phyloP scores from a whole-genome alignment of 2,113 vertebrate genomes.

The Crotalus tigris region DNA sequence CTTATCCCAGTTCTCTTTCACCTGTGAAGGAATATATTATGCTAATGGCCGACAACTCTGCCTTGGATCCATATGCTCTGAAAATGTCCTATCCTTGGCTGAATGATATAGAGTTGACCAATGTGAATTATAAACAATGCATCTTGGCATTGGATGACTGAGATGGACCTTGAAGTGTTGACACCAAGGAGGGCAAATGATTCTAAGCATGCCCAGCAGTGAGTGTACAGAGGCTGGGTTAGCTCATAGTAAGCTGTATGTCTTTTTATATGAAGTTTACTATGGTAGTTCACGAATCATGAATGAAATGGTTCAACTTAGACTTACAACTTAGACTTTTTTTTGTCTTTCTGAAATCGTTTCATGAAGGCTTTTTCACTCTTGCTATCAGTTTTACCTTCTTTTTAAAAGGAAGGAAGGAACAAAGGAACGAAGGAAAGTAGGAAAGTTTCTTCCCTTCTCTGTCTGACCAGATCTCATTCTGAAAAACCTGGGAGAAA shows the following conservation, averaged over 20 bases:
- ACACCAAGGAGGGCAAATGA: neutral
- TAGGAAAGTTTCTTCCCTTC: neutral
- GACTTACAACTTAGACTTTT: neutral
- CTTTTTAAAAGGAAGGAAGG: neutral
- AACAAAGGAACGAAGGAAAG: neutral
- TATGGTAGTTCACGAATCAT: neutral
- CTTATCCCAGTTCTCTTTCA: neutral
- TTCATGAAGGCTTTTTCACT: neutral
- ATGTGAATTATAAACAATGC: neutral
- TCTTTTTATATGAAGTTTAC: neutral
- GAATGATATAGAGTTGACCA: neutral
- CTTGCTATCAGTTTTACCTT: neutral
- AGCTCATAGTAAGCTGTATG: neutral
- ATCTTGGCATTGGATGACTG: neutral
- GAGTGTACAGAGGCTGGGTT: neutral
- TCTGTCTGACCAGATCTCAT: neutral
- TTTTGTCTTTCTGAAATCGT: neutral
- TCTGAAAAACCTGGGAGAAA: neutral
- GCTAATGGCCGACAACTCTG: neutral
- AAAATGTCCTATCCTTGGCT: neutral
- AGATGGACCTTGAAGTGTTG: neutral
- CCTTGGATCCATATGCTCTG: neutral
- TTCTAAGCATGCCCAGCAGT: neutral
- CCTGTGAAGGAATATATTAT: neutral
- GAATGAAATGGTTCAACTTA: neutral